phyloP scores from a whole-genome alignment of 2,888 invertebrate genomes.

The Mellilla xanthometata region DNA sequence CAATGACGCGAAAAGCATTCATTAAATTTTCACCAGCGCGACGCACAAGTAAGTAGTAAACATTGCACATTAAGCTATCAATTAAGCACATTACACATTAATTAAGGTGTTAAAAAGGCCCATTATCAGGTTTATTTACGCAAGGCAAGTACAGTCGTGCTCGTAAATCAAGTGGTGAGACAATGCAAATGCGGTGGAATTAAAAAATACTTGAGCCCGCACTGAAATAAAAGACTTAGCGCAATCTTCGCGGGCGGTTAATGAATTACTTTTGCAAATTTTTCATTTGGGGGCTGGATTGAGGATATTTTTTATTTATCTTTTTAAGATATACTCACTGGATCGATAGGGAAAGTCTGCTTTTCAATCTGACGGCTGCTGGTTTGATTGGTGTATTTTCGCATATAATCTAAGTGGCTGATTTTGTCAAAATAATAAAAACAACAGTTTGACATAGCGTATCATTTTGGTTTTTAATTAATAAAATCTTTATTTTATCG shows the following conservation, averaged over 20 bases:
- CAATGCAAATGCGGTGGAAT: conserved; percentile 77
- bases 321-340: too few species aligned
- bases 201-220: conserved; percentile 75
- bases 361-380: too few species aligned
- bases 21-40: background rate
- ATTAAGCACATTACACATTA: conserved; percentile 65
- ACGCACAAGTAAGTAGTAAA: conserved; percentile 17
- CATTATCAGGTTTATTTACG: conserved; percentile 72
- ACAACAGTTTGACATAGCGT: too few species aligned
- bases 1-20: background rate
- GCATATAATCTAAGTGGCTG: too few species aligned
- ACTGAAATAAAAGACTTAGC: conserved; percentile 74
- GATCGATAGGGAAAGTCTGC: too few species aligned
- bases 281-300: conserved; percentile 53
- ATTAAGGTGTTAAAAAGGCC: conserved; percentile 72
- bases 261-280: conserved; percentile 80
- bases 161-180: conserved; percentile 71
- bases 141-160: conserved; percentile 36
- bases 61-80: conserved; percentile 35
- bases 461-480: too few species aligned
- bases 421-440: too few species aligned
- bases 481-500: too few species aligned
- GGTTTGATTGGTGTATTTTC: too few species aligned
- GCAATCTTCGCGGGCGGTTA: conserved; percentile 74
- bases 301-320: too few species aligned